Evolutionary conservation across 2,888 invertebrate species (phyloP).

Genomic region (Lycocerus yunnanus): DNA sequence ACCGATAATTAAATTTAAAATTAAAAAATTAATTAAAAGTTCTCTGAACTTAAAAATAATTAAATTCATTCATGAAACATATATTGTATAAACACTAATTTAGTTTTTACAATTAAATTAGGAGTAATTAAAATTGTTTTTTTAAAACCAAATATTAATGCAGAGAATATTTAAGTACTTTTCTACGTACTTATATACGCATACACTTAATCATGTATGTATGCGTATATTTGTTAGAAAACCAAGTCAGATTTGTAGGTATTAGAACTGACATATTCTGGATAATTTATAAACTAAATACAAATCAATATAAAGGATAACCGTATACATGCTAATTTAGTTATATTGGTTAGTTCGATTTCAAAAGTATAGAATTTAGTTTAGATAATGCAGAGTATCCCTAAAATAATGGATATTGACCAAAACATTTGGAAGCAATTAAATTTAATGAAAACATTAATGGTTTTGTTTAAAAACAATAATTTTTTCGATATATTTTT

Average conservation of each 20-base stretch:
- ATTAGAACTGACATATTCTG: constrained; percentile 16
- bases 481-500: too few species aligned
- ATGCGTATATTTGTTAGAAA: constrained; percentile 11
- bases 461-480: background rate
- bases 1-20: too few species aligned
- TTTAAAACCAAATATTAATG: too few species aligned
- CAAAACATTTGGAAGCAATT: background rate
- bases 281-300: constrained; percentile 5
- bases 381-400: background rate
- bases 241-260: constrained; percentile 10
- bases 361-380: background rate
- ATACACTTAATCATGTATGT: too few species aligned
- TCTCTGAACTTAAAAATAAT: too few species aligned
- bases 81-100: too few species aligned
- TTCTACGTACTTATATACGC: too few species aligned
- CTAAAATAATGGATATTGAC: background rate
- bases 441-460: background rate
- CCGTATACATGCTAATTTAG: background rate
- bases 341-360: background rate
- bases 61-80: too few species aligned
- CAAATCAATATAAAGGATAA: background rate
- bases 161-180: too few species aligned
- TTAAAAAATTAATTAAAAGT: too few species aligned
- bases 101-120: background rate
- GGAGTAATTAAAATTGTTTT: background rate